These are phyloP conservation scores for Eufriesea mexicana DNA, from an alignment of 1,140 invertebrate species.

Conservation along the genomic window DNA sequence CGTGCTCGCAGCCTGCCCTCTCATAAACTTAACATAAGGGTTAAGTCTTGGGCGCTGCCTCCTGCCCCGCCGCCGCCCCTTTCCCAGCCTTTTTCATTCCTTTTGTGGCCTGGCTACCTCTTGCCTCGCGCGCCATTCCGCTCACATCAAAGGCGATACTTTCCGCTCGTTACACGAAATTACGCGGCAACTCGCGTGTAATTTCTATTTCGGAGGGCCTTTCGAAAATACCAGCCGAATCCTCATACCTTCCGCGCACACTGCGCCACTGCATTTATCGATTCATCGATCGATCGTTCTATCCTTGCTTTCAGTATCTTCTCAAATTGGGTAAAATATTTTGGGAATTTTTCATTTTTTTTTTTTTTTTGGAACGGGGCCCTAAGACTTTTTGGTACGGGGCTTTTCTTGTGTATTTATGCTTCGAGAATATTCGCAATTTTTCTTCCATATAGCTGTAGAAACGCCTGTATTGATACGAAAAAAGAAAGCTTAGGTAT, in stretches of 20 bases:
- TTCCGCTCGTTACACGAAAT: constrained; percentile 63
- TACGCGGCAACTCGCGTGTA: constrained; percentile 37
- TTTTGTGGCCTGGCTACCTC: constrained; percentile 57
- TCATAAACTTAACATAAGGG: constrained; percentile 75
- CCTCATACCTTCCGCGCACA: too few relatives aligned
- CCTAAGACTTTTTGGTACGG: too few relatives aligned
- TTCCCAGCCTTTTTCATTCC: constrained; percentile 47
- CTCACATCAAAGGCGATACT: constrained; percentile 61
- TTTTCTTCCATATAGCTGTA: too few relatives aligned
- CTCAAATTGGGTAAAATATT: too few relatives aligned
- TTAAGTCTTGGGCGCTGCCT: constrained; percentile 63
- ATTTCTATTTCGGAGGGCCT: constrained; percentile 1
- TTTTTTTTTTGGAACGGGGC: too few relatives aligned
- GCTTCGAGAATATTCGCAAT: too few relatives aligned
- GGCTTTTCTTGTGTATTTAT: too few relatives aligned
- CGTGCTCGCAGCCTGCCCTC: constrained; percentile 54
- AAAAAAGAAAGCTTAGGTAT: too few relatives aligned
- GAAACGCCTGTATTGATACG: too few relatives aligned
- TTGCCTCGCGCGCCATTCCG: constrained; percentile 23
- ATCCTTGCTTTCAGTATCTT: not conserved
- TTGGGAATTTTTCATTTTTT: too few relatives aligned
- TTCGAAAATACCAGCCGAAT: not conserved
- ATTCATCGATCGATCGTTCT: not conserved
- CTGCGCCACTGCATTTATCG: too few relatives aligned
- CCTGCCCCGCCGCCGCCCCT: not conserved